Conservation (phyloP, 2,888 invertebrate species). For the Drosophila meridionalis region DNA sequence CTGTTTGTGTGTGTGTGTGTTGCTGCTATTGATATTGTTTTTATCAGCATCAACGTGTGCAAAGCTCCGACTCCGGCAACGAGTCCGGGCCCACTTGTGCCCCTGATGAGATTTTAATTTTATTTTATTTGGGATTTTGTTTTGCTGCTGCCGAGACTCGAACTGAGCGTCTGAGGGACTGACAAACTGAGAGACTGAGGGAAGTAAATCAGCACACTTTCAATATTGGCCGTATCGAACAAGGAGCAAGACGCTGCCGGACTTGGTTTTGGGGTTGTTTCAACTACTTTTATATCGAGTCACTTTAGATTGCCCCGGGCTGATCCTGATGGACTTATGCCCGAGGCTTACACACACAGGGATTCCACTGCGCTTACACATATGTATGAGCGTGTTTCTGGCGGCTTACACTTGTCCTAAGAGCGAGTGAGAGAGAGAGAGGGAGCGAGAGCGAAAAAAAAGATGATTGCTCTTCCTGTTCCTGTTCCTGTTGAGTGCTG, state of each 20-base stretch:
- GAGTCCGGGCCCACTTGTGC: slow-evolving; percentile 65
- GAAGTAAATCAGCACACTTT: slow-evolving; percentile 78
- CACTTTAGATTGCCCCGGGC: slow-evolving; percentile 61
- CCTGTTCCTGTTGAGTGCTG: slow-evolving; percentile 55
- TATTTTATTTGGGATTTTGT: slow-evolving; percentile 69
- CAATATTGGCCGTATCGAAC: slow-evolving; percentile 63
- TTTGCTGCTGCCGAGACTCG: slow-evolving; percentile 34
- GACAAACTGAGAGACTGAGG: slow-evolving; percentile 53
- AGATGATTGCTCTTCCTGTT: slow-evolving; percentile 55
- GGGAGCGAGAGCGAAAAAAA: slow-evolving; percentile 19
- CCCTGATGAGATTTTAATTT: slow-evolving; percentile 81
- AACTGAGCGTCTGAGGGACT: slow-evolving; percentile 15
- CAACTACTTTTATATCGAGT: slow-evolving; percentile 41
- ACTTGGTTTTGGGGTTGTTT: slow-evolving; percentile 50
- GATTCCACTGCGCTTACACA: slow-evolving; percentile 6
- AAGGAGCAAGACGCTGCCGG: slow-evolving; percentile 48
- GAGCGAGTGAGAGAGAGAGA: neutral
- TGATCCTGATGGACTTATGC: slow-evolving; percentile 73
- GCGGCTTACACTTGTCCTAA: slow-evolving; percentile 76
- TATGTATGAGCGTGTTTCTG: slow-evolving; percentile 39
- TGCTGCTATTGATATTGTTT: slow-evolving; percentile 73
- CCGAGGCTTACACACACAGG: slow-evolving; percentile 41
- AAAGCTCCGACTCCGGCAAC: slow-evolving; percentile 29
- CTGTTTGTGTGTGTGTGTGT: neutral
- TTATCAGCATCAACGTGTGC: slow-evolving; percentile 69